phyloP scores from a whole-genome alignment of 2,888 invertebrate genomes.

The Sialis fuliginosa region DNA sequence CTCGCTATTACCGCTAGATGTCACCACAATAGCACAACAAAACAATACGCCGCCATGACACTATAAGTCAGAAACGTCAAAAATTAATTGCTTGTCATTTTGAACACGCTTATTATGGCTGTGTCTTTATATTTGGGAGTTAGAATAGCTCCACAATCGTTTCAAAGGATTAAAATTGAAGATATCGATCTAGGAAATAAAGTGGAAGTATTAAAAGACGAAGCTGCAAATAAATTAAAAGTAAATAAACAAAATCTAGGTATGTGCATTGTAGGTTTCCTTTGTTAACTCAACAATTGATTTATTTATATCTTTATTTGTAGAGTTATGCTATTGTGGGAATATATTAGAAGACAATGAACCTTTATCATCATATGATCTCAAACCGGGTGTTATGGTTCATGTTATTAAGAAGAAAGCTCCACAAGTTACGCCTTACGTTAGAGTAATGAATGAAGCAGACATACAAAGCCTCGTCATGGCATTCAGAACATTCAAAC shows the following conservation, averaged over 20 bases:
- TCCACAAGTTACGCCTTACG: constrained; percentile 21
- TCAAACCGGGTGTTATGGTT: constrained; percentile 36
- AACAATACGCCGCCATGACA: too few relatives aligned
- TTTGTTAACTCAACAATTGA: not conserved
- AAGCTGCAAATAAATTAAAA: constrained; percentile 36
- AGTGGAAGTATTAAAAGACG: constrained; percentile 35
- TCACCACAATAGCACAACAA: too few relatives aligned
- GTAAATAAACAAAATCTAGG: constrained; percentile 37
- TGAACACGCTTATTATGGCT: constrained; percentile 5
- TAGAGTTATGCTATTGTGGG: constrained; percentile 56
- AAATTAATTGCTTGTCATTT: not conserved
- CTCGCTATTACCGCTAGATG: too few relatives aligned
- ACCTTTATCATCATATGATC: constrained; percentile 43
- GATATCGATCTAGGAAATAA: constrained; percentile 42
- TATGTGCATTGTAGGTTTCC: constrained; percentile 16
- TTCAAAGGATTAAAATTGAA: constrained; percentile 35
- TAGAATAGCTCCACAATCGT: constrained; percentile 29
- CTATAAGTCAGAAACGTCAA: too few relatives aligned
- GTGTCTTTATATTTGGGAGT: constrained; percentile 26
- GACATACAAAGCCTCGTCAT: constrained; percentile 42
- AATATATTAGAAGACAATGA: constrained; percentile 44
- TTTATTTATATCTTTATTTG: constrained; percentile 11
- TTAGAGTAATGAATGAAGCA: constrained; percentile 33
- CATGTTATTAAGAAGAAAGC: constrained; percentile 33
- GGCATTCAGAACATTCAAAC: constrained; percentile 39